Evolutionary conservation across 2,888 invertebrate species (phyloP).

Genomic region (Microctonus brassicae): DNA sequence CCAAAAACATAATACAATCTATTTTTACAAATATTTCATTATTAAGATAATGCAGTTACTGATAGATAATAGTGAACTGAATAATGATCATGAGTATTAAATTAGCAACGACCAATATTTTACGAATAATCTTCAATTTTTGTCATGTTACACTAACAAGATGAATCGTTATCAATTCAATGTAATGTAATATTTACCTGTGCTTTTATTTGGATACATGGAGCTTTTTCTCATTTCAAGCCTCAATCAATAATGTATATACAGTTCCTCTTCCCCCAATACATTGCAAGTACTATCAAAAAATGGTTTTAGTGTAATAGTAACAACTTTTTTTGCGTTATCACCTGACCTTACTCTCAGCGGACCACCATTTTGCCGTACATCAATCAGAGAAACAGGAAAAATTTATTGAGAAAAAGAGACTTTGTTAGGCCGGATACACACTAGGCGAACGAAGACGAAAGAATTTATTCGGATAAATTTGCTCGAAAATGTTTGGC

Average conservation of each 20-base stretch:
- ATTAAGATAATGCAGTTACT: background rate
- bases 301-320: constrained; percentile 28
- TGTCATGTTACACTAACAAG: background rate
- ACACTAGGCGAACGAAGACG: too few relatives aligned
- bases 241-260: constrained; percentile 36
- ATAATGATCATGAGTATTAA: background rate
- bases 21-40: background rate
- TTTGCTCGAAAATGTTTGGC: too few relatives aligned
- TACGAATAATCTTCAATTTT: background rate
- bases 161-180: background rate
- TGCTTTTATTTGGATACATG: background rate
- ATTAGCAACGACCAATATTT: background rate
- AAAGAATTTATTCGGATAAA: too few relatives aligned
- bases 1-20: background rate
- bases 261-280: constrained; percentile 26
- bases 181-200: constrained; percentile 11
- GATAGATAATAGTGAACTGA: background rate
- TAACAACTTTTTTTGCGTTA: constrained; percentile 47
- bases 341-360: constrained; percentile 47
- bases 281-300: constrained; percentile 39
- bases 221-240: constrained; percentile 32
- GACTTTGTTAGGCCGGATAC: too few relatives aligned
- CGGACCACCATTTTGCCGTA: constrained; percentile 48
- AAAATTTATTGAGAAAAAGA: too few relatives aligned
- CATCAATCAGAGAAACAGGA: too few relatives aligned